phyloP scores from a whole-genome alignment of 1,140 invertebrate genomes.

The Drosophila arawakana region DNA sequence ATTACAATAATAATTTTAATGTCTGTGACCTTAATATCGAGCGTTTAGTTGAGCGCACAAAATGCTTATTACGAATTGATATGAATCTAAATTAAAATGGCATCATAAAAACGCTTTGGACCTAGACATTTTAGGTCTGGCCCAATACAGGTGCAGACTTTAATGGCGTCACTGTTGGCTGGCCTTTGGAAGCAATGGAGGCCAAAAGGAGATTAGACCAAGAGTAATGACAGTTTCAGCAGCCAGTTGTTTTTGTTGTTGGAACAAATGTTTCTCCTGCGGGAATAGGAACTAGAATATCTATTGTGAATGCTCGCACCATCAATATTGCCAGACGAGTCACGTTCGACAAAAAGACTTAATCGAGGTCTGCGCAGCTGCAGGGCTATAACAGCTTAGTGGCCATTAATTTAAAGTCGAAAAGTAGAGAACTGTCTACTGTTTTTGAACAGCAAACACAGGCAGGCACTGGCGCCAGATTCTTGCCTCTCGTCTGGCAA shows the following conservation, averaged over 20 bases:
- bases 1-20: conserved; percentile 73
- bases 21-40: conserved; percentile 57
- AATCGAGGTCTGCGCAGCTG: conserved; percentile 60
- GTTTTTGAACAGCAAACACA: not conserved
- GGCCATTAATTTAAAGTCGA: conserved; percentile 28
- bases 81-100: conserved; percentile 80
- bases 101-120: conserved; percentile 72
- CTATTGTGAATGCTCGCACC: conserved; percentile 8
- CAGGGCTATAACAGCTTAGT: conserved; percentile 51
- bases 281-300: not conserved
- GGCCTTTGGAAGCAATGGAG: not conserved
- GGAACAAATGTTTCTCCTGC: conserved; percentile 33
- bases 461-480: not conserved
- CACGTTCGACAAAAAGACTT: conserved; percentile 66
- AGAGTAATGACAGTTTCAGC: conserved; percentile 68
- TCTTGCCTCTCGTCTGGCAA: conserved; percentile 27
- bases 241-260: not conserved
- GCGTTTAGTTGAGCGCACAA: conserved; percentile 54
- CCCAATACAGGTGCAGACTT: conserved; percentile 37
- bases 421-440: conserved; percentile 15
- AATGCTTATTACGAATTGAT: conserved; percentile 79
- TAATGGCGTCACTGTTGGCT: not conserved
- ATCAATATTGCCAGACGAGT: conserved; percentile 68
- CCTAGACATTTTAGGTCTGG: conserved; percentile 43
- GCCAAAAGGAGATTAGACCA: conserved; percentile 46